Base-by-base conservation (phyloP, 2,888 invertebrate genomes). In the Oeneis ivallda region DNA sequence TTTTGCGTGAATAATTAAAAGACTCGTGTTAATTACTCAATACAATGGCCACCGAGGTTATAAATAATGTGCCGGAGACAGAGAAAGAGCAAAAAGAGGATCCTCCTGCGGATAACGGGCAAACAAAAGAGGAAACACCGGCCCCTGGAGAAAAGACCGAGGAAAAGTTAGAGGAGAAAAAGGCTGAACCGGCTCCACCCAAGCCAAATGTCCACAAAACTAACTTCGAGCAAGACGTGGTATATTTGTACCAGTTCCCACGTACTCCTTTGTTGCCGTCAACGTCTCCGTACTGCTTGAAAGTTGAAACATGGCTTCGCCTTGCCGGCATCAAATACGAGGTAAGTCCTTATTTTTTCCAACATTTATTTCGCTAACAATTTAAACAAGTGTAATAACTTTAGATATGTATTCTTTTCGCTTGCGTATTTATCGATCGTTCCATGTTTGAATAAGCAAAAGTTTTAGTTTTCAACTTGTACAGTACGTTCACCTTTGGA, bases 261-360 rank as follows among this genome's bases (percentile, higher is more conserved):
- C 95, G 98, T 82, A 97, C 97, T 75, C 96, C 97, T 74, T 93
- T 96, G 83, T 93, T 98, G 82, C 98, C 98, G 68, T 97, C 98
- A 70, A 93, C 97, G 78, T 98, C 98, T 74, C 97, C 98, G 67
- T 98, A 96, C 89, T 98, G 97, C 92, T 94, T 98, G 85, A 98
- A 98, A 94, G 96, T 98, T 78, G 98, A 98, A 93, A 97, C 98
- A 80, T 98, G 98, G 97, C 94, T 98, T 75, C 94, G 98, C 84
- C 94, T 98, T 79, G 95, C 96, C 81, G 97, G 96, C 84, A 94
- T 98, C 86, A 97, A 96, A 92, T 98, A 98, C 92, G 98, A 98
- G 97, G 98, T 98, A 92, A 94, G 95, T 82, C 62, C 52, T 59
- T 65, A 26, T 5, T 15, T 62, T 65, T 32, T 34, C 2, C 8